Evolutionary conservation across 2,797 vertebrate genomes (phyloP).

Genomic region (Eutrigla gurnardus): DNA sequence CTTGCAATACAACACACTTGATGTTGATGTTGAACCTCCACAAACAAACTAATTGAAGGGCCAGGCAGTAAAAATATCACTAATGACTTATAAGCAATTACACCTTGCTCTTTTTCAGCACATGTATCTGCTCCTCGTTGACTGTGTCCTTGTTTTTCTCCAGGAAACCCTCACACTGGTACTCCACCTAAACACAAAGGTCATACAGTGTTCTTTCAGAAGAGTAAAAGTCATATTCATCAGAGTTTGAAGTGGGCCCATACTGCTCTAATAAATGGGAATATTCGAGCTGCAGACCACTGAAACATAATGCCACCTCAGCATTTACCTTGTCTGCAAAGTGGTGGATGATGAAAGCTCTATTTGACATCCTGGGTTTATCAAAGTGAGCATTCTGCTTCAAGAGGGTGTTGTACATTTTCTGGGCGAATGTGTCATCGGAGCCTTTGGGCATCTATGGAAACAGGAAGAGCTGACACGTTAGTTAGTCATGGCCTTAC

Average conservation of each 20-base stretch:
- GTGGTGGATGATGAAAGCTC: constrained; percentile 96
- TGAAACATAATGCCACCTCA: not conserved
- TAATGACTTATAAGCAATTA: constrained; percentile 36
- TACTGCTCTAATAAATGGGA: constrained; percentile 1
- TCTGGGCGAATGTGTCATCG: constrained; percentile 96
- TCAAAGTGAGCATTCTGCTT: constrained; percentile 93
- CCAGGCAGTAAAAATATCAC: constrained; percentile 24
- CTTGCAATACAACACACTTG: constrained; percentile 33
- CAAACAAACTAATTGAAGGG: not conserved
- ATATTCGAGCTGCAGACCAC: constrained; percentile 12
- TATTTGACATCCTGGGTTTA: constrained; percentile 96
- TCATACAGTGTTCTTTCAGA: constrained; percentile 32
- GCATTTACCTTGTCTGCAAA: constrained; percentile 95
- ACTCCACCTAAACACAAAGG: constrained; percentile 89
- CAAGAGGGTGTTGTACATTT: constrained; percentile 94
- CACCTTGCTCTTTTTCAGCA: constrained; percentile 96
- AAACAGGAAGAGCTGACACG: constrained; percentile 73
- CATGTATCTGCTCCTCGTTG: constrained; percentile 96
- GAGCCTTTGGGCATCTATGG: constrained; percentile 97
- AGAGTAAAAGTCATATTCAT: constrained; percentile 33
- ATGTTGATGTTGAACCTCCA: constrained; percentile 17
- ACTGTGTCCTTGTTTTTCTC: constrained; percentile 99
- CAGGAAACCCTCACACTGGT: constrained; percentile 96
- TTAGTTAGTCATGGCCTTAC: constrained; percentile 68
- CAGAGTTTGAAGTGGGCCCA: constrained; percentile 17